phyloP scores from a whole-genome alignment of 2,113 vertebrate genomes.

The Gambusia holbrooki region DNA sequence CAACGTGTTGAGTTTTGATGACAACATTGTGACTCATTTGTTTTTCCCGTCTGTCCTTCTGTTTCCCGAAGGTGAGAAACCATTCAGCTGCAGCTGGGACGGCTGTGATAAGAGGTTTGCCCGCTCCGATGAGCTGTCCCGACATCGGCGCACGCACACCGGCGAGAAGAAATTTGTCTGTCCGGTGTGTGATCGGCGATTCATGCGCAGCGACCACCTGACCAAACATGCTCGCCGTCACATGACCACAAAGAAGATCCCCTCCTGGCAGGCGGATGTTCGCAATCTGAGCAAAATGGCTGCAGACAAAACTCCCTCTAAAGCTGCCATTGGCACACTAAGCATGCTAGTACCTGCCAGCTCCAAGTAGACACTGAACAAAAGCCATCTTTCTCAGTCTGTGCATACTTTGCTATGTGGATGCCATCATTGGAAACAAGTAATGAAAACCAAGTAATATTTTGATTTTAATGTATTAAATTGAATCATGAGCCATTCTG shows the following conservation, averaged over 20 bases:
- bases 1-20: constrained; percentile 17
- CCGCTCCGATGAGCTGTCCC: constrained; percentile 95
- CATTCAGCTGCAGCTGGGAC: constrained; percentile 96
- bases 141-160: constrained; percentile 94
- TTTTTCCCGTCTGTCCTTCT: constrained; percentile 22
- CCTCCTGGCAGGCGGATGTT: constrained; percentile 92
- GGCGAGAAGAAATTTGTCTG: constrained; percentile 98
- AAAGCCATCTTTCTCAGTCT: constrained; percentile 50
- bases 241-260: constrained; percentile 90
- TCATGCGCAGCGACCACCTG: constrained; percentile 98
- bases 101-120: constrained; percentile 97
- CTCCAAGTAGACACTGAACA: constrained; percentile 67
- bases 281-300: constrained; percentile 86
- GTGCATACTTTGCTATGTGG: not conserved
- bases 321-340: constrained; percentile 72
- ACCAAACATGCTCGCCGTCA: constrained; percentile 96
- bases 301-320: constrained; percentile 71
- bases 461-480: not conserved
- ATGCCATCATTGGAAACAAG: constrained; percentile 57
- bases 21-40: constrained; percentile 49
- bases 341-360: constrained; percentile 81
- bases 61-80: constrained; percentile 89
- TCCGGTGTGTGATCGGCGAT: constrained; percentile 91
- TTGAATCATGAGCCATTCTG: not conserved
- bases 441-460: constrained; percentile 20